phyloP scores from a whole-genome alignment of 2,888 invertebrate genomes.

The Drosophila neotestacea region DNA sequence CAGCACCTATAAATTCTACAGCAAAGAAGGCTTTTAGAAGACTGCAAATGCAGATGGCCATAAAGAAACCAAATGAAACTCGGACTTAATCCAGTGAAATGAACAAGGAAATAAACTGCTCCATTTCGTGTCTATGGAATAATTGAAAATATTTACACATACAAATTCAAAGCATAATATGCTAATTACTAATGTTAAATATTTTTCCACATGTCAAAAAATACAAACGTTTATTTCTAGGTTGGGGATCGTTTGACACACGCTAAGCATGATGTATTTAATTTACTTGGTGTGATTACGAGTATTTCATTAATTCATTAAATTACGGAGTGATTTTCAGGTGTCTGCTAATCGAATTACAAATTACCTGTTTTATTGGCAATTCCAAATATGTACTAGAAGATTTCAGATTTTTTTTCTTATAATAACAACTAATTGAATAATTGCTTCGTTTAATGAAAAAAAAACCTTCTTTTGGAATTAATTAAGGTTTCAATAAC shows the following conservation, averaged over 20 bases:
- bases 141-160: conserved; percentile 32
- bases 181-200: conserved; percentile 30
- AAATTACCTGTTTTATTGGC: conserved; percentile 18
- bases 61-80: conserved; percentile 9
- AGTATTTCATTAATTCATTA: conserved; percentile 3
- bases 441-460: not conserved
- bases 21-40: conserved; percentile 19
- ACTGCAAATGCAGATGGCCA: conserved; percentile 2
- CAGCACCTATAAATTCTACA: conserved; percentile 30
- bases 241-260: conserved; percentile 30
- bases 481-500: conserved; percentile 2
- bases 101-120: conserved; percentile 4
- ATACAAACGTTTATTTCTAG: not conserved
- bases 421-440: not conserved
- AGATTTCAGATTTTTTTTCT: conserved; percentile 11
- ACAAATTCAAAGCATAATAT: conserved; percentile 25
- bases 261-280: conserved; percentile 6
- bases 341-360: conserved; percentile 1
- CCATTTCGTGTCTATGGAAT: conserved; percentile 18
- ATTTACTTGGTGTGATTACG: not conserved
- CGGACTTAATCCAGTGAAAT: not conserved
- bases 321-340: conserved; percentile 1
- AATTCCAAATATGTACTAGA: conserved; percentile 6
- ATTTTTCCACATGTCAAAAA: conserved; percentile 5
- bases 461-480: not conserved